Evolutionary conservation across 2,888 invertebrate species (phyloP), one percentile per base, ranked within the genome.

Genomic region (Tryphoninae sp.): DNA sequence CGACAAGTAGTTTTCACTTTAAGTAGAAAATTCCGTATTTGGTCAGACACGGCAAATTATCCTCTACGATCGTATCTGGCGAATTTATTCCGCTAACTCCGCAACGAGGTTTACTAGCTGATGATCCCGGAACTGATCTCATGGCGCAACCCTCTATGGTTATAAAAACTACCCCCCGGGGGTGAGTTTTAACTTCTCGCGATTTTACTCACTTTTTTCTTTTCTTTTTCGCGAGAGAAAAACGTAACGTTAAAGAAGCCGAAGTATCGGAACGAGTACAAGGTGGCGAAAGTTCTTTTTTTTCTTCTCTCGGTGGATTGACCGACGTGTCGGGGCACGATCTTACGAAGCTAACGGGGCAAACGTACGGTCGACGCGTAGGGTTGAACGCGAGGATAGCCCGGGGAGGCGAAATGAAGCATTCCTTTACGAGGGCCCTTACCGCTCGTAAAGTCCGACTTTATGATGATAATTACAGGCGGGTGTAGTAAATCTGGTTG

Each of bases 391-490:
- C 9, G 55, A 55, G 16, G 55, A 83, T 82, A 82, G 84, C 84
- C 85, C 81, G 83, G 77, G 84, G 85, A 86, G 84, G 85, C 90
- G 90, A 91, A 92, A 92, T 91, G 91, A 91, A 91, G 91, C 91
- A 92, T 91, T 92, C 90, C 91, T 91, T 91, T 92, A 91, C 91
- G 91, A 91, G 91, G 90, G 88, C 91, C 89, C 91, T 91, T 91
- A 92, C 90, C 89, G 92, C 90, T 91, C 92, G 91, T 92, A 92
- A 92, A 91, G 88, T 90, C 91, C 13, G 91, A 91, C 91, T 92
- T 92, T 92, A 92, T 91, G 92, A 91, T 92, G 92, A 91, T 92
- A 92, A 92, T 92, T 92, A 92, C 90, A 90, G 90, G 88, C 84
- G 89, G 90, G 89, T 87, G 91, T 88, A 91, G 90, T 92, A 91